Conservation (phyloP, 2,797 vertebrate genomes). For the Tokudaia muenninki region DNA sequence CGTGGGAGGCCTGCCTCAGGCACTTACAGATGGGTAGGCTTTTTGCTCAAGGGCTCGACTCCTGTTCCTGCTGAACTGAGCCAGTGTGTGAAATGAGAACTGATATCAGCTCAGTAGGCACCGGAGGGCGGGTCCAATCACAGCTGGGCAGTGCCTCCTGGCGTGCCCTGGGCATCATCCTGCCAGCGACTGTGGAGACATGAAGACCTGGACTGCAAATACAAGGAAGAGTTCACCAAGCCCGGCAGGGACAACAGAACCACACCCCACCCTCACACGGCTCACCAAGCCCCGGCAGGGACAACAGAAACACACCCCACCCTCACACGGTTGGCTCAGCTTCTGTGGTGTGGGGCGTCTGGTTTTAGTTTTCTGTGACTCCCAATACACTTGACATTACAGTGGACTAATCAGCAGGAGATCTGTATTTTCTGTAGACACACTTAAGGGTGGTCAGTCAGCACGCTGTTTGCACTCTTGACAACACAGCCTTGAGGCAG, state of each 20-base stretch:
- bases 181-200: constrained; percentile 65
- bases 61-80: constrained; percentile 99
- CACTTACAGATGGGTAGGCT: constrained; percentile 69
- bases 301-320: not conserved
- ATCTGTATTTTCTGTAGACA: not conserved
- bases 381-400: not conserved
- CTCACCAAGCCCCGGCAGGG: constrained; percentile 44
- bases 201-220: constrained; percentile 73
- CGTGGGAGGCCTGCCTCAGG: constrained; percentile 29
- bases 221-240: constrained; percentile 75
- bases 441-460: not conserved
- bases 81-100: constrained; percentile 97
- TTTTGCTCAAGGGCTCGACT: constrained; percentile 94
- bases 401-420: not conserved
- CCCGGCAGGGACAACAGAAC: not conserved
- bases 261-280: not conserved
- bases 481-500: not conserved
- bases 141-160: constrained; percentile 78
- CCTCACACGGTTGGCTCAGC: fast-evolving
- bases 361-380: not conserved
- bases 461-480: not conserved
- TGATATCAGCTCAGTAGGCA: constrained; percentile 99
- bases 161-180: constrained; percentile 50
- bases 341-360: not conserved
- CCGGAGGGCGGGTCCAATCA: constrained; percentile 94